Base-by-base conservation (phyloP, 2,888 invertebrate genomes). In the Neoitamus cyanurus region DNA sequence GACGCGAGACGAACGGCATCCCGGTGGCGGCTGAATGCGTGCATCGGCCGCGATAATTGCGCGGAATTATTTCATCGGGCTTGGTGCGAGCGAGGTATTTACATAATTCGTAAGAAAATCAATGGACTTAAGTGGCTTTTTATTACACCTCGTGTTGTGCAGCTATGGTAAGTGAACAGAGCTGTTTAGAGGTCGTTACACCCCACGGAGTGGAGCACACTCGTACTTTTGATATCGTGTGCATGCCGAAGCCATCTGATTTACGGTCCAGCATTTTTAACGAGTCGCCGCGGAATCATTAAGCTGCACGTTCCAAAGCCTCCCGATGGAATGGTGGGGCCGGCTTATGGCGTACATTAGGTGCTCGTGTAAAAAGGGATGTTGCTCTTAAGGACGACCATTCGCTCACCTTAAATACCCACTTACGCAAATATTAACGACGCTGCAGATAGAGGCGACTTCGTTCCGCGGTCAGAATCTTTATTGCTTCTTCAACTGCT, bases 141-240 rank as follows among this genome's bases (percentile, higher is more conserved):
- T 82, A 82, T 82, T 82, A 42, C 82, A 69, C 82, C 82, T 82
- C 69, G 34, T 73, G 72, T 83, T 72, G 20, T 48, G 72, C 83
- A 83, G 72, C 73, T 72, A 83, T 83, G 83, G 83, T 83, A 83
- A 83, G 83, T 83, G 72, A 83, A 46, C 83, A 83, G 46, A 30
- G 83, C 48, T 73, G 83, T 83, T 83, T 20, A 72, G 31, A 48
- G 82, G 31, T 82, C 82, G 37, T 25, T 82, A 58, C 25, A n/a
- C 36, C 37, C 68, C 36, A 3, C 20, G 37, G 82, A 36, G 28
- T 37, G 69, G 36, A 5, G 36, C 37, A 25, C 28, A 69, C 82
- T 82, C 36, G 69, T 82, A 69, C 69, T 37, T 68, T 82, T 69
- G 37, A 69, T 69, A 82, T 82, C 82, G 37, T 82, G 68, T 69